Percentiles rank a stretch among this genome's conserved stretches.
Conservation (phyloP, 2,797 vertebrate species). For the Parambassis ranga region DNA sequence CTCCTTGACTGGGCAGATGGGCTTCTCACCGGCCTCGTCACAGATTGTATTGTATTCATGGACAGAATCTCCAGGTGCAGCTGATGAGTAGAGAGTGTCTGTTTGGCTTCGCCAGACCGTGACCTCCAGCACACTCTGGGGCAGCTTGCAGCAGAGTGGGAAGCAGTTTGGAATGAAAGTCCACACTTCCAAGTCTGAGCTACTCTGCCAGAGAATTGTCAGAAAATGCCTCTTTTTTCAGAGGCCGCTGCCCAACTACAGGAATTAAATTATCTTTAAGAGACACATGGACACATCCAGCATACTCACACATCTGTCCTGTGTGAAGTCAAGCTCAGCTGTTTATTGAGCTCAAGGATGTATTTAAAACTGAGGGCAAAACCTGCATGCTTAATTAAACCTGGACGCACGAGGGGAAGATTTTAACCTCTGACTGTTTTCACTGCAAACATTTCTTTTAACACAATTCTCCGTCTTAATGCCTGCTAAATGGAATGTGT, state of each 20-base stretch:
- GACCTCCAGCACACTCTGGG: conserved; percentile 10
- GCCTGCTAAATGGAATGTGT: not conserved
- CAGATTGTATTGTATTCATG: not conserved
- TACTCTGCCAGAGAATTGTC: not conserved
- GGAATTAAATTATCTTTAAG: not conserved
- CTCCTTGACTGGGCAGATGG: not conserved
- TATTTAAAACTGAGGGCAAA: conserved; percentile 1
- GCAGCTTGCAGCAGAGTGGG: conserved; percentile 16
- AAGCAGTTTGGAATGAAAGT: conserved; percentile 25
- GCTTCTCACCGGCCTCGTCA: not conserved
- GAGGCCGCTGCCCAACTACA: not conserved
- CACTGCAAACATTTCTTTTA: not conserved
- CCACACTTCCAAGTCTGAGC: not conserved
- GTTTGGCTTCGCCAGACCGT: conserved; percentile 11
- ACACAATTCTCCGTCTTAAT: not conserved
- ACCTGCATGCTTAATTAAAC: conserved; percentile 9
- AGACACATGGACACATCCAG: not conserved
- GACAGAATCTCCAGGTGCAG: conserved; percentile 16
- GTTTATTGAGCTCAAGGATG: not conserved
- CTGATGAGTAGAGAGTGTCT: not conserved
- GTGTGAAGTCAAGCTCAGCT: not conserved
- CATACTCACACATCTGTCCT: not conserved
- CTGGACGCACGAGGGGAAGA: not conserved
- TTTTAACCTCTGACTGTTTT: conserved; percentile 1
- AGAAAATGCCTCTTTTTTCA: not conserved